A percentile compares a stretch with the other conserved stretches of the same genome.
Evolutionary conservation across 2,113 vertebrate genomes (phyloP).

Genomic region (Laticauda colubrina): DNA sequence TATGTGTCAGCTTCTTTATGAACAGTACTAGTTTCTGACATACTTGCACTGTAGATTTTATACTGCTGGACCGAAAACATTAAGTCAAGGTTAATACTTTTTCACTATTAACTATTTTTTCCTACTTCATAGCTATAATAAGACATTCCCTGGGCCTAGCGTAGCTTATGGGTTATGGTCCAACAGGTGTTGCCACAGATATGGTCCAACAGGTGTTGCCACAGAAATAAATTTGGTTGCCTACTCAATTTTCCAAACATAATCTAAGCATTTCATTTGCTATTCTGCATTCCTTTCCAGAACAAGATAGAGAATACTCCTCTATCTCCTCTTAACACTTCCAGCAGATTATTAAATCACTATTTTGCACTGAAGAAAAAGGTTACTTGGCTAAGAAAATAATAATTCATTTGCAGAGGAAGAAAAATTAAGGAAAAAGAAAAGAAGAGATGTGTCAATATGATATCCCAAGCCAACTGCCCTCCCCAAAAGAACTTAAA

Average conservation of each 20-base stretch:
- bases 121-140: neutral
- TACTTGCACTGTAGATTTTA: too few relatives aligned
- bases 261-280: neutral
- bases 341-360: neutral
- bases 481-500: neutral
- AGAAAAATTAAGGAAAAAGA: neutral
- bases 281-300: neutral
- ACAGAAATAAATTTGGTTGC: neutral
- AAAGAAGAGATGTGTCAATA: neutral
- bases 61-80: neutral
- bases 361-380: neutral
- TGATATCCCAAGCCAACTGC: neutral
- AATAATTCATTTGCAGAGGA: neutral
- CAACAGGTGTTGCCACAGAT: neutral
- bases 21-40: neutral
- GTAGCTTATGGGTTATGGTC: neutral
- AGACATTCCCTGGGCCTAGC: neutral
- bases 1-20: neutral
- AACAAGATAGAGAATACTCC: neutral
- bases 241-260: neutral
- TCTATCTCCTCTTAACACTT: neutral
- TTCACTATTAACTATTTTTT: neutral
- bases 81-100: neutral
- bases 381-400: neutral
- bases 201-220: neutral